Evolutionary conservation across 53 echinoderm and acorn worm species (phyloP), one percentile per base, ranked within the genome.

Genomic region (Stichopus horrens): DNA sequence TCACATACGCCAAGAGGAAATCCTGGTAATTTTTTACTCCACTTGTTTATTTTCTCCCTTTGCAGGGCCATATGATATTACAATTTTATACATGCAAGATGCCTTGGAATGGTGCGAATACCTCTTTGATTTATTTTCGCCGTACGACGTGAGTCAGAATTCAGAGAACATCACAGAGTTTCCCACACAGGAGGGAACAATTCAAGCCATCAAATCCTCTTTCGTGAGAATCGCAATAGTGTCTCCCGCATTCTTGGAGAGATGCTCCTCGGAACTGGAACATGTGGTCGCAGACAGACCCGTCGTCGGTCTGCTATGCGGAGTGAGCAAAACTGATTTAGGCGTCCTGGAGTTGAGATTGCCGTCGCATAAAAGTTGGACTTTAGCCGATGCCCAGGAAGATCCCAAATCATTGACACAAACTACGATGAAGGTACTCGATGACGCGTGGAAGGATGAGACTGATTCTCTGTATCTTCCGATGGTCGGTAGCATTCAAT

Each of bases 81-180:
- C 92, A 73, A 97, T 97, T 85, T 82, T 97, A 83, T 97, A 94
- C 91, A 92, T 94, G 79, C 89, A 90, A 10, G 97, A 97, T 88
- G 94, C 94, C 66, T 77, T 75, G 53, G 89, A 87, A 74, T 97
- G 97, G 97, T 97, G 97, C 55, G 97, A 97, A 60, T 97, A 95
- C 77, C 95, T 97, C 63, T 97, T 95, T 83, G 97, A 96, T 88
- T 86, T 96, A 75, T 96, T 96, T 86, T 90, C 94, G 57, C 92
- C 95, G 3, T 96, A 88, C 75, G 94, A 96, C 8, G 82, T 96
- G 80, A 84, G 90, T 71, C 93, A 93, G 92, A 93, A 96, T 88
- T 94, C 94, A 4, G 96, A 96, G 74, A 92, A 95, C 22, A 91
- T 95, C 52, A 91, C 90, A 18, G 89, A 77, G 37, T 95, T 94